Conservation (phyloP, 2,797 vertebrate genomes). For the Myiotriccus ornatus region DNA sequence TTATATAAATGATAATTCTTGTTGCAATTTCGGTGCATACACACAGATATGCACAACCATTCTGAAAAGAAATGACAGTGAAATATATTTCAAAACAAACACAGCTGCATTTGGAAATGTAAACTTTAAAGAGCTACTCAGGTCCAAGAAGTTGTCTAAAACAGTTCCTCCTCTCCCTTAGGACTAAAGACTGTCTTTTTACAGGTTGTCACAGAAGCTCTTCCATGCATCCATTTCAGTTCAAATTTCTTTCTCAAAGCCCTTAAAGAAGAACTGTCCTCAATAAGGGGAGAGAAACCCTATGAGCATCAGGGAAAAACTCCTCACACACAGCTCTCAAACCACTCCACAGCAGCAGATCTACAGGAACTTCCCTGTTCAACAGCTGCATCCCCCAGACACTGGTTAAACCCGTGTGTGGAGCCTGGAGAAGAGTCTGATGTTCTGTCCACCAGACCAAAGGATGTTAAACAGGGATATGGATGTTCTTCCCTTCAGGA, state of each 20-base stretch:
- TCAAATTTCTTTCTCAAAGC: background rate
- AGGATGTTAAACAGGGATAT: background rate
- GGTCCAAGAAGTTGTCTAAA: background rate
- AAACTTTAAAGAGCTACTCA: background rate
- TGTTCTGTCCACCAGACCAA: background rate
- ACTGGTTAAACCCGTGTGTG: background rate
- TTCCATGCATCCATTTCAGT: background rate
- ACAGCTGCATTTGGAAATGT: background rate
- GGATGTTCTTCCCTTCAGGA: background rate
- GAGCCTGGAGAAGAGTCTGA: background rate
- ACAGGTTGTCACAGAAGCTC: background rate
- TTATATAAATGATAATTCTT: background rate
- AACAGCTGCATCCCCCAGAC: background rate
- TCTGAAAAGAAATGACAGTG: background rate
- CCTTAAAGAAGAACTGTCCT: background rate
- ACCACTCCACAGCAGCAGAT: background rate
- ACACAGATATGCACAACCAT: background rate
- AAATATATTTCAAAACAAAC: constrained; percentile 3
- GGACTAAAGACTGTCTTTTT: background rate
- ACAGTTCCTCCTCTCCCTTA: background rate
- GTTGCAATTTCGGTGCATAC: background rate
- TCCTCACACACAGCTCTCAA: background rate
- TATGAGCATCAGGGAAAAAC: background rate
- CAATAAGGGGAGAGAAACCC: background rate
- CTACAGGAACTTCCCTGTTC: background rate